Conservation (phyloP, 1,140 invertebrate genomes). For the Meloidogyne exigua region DNA sequence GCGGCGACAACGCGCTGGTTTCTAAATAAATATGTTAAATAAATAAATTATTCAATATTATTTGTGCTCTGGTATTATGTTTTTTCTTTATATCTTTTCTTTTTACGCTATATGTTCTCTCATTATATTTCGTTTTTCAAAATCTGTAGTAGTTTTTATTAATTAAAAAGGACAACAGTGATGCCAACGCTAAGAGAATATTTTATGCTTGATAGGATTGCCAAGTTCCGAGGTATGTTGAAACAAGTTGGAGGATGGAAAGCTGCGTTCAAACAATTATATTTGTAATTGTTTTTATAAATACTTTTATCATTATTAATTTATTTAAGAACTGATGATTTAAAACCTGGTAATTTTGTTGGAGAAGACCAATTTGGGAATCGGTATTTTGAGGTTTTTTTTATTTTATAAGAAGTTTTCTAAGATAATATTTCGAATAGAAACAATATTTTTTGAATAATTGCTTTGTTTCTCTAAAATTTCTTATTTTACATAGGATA, state of each 20-base stretch:
- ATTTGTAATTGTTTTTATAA: slow-evolving; percentile 43
- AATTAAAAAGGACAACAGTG: slow-evolving; percentile 8
- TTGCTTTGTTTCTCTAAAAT: not conserved
- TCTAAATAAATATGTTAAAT: too few species aligned
- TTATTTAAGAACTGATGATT: slow-evolving; percentile 37
- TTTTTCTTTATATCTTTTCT: too few species aligned
- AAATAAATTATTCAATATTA: too few species aligned
- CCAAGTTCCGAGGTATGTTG: slow-evolving; percentile 29
- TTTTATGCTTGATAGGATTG: slow-evolving; percentile 48
- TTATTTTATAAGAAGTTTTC: too few species aligned
- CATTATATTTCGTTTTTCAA: not conserved
- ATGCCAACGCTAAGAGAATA: slow-evolving; percentile 37
- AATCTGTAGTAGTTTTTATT: not conserved
- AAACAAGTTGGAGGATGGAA: slow-evolving; percentile 46
- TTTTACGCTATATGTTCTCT: too few species aligned
- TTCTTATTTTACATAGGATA: slow-evolving; percentile 44
- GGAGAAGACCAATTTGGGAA: slow-evolving; percentile 94
- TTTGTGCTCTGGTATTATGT: too few species aligned
- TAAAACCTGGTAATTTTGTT: slow-evolving; percentile 65
- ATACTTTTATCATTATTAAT: slow-evolving; percentile 4
- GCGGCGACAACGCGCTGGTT: too few species aligned
- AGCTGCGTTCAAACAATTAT: slow-evolving; percentile 46
- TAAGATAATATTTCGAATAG: not conserved
- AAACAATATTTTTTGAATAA: not conserved
- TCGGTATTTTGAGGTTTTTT: slow-evolving; percentile 79